Base-by-base conservation (phyloP, 2,888 invertebrate genomes). In the Hedychridium roseum region DNA sequence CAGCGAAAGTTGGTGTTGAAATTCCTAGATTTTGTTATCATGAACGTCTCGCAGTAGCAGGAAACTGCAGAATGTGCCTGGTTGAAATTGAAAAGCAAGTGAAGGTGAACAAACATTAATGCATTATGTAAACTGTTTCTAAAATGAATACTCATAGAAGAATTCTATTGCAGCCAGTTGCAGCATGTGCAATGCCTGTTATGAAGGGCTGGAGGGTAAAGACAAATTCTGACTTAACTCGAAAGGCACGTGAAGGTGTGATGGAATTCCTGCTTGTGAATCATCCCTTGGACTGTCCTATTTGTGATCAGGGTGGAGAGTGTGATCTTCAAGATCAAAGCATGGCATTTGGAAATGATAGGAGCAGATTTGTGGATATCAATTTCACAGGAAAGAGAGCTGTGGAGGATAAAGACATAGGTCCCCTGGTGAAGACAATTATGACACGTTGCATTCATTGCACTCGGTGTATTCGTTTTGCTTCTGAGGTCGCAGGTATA, bases 391-490 rank as follows among this genome's bases (percentile, higher is more conserved):
- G 97, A 38, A 97, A 97, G 80, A 92, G 96, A 65, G 98, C 99
- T 57, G 97, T 99, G 0, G 98, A 99, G 80, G 99, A 99, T 80
- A 99, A 99, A 80, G 94, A 99, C 80, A 90, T 99, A 51, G 99
- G 99, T 0, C 99, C 99, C 0, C 82, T 99, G 56, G 91, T 99
- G 15, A 99, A 99, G 81, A 99, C 99, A 0, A 90, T 95, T 15
- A 99, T 99, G 99, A 99, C 98, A 0, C 87, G 99, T 39, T 99
- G 99, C 80, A 99, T 99, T 74, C 99, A 98, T 74, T 99, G 99
- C 81, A 99, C 99, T 0, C 86, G 99, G 2, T 98, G 97, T 78
- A 94, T 98, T 67, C 86, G 97, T 58, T 99, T 99, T 81, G 98
- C 97, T 1, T 97, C 97, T 1, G 99, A 99, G 82, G 89, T 99